Evolutionary conservation across 2,113 vertebrate genomes (phyloP), one percentile per base, ranked within the genome.

Genomic region (Ceratotherium simum): DNA sequence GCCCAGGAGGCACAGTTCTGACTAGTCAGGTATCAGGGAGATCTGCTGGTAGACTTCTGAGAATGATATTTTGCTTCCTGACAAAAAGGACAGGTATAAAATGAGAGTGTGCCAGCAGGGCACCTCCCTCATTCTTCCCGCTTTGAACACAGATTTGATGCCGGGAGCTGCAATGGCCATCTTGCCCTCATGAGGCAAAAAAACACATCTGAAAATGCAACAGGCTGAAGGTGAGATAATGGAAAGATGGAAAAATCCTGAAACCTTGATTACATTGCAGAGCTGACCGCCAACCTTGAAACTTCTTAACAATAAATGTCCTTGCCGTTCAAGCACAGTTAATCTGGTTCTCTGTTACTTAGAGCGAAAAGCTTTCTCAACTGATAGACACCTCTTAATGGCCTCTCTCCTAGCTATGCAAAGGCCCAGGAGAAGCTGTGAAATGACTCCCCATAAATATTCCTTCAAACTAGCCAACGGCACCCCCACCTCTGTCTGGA

Each of bases 301-400:
- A 81, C 36, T 69, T 85, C 73, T 91, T 67, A 85, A 78, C 81
- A 46, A 39, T 93, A 88, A 94, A 93, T 27, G 69, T 60, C 94
- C 39, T 90, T 89, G 78, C 48, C n/a, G 85, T 79, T 89, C 90
- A 79, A 95, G 95, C 76, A 76, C 54, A 69, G 78, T 79, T 96
- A 90, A 96, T 96, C 78, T 84, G 80, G 80, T 84, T 92, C 72
- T 95, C 93, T 82, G 62, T 95, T 96, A 96, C 89, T 91, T 93
- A 97, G 78, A 95, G 95, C 91, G 97, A 96, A 97, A 97, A 98
- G 95, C 97, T 97, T 96, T 97, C 90, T 93, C 96, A 62, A 86
- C 95, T 60, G 95, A 89, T 54, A 84, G 76, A 67, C 82, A 81
- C 67, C 0, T 73, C 82, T 78, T 97, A 97, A 97, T 73, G 86